A percentile compares a stretch with the other conserved stretches of the same genome.
phyloP scores from a whole-genome alignment of 2,797 vertebrate species.

The Periparus ater region DNA sequence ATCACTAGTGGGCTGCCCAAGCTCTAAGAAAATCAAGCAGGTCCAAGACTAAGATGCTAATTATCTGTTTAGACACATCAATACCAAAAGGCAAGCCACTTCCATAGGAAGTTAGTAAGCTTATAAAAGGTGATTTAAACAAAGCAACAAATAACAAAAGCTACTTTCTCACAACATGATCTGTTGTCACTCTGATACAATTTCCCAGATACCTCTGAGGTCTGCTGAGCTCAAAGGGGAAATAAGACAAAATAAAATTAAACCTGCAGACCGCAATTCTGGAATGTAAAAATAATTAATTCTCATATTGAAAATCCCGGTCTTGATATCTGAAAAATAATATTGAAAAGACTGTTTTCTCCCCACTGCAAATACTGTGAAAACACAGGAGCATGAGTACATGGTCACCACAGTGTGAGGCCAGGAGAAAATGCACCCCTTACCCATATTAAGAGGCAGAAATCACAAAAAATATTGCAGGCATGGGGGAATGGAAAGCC shows the following conservation, averaged over 20 bases:
- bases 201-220: neutral
- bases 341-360: neutral
- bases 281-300: neutral
- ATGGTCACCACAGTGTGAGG: neutral
- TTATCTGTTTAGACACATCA: neutral
- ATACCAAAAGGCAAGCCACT: neutral
- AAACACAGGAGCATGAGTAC: neutral
- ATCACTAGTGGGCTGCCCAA: neutral
- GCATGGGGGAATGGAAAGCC: neutral
- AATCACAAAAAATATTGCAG: neutral
- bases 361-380: neutral
- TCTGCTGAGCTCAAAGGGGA: neutral
- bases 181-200: neutral
- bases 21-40: neutral
- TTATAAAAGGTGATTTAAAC: neutral
- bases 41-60: neutral
- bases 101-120: neutral
- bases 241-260: neutral
- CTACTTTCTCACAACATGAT: neutral
- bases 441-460: neutral
- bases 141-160: neutral
- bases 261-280: neutral
- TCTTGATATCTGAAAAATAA: neutral
- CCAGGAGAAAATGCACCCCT: neutral
- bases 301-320: neutral